A percentile compares a stretch with the other conserved stretches of the same genome.
Conservation (phyloP, 2,797 vertebrate species). For the Alectoris magna region DNA sequence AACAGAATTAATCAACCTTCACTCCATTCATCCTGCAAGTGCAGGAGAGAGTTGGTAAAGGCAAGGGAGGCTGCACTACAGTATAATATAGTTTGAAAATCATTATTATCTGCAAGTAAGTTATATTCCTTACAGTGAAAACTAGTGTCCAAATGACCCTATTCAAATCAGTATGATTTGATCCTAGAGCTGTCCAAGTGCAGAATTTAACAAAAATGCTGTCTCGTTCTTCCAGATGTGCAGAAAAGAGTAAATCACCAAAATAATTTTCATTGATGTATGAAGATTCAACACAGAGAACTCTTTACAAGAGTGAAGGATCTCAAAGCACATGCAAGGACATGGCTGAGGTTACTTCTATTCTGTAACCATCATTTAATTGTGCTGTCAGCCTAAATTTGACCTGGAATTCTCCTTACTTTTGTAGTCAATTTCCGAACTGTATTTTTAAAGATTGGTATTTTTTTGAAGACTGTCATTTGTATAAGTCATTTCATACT, state of each 20-base stretch:
- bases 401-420: not conserved
- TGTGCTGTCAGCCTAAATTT: not conserved
- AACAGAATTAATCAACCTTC: not conserved
- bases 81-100: not conserved
- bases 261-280: accelerated
- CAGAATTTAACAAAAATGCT: not conserved
- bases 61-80: not conserved
- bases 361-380: not conserved
- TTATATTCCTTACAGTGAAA: not conserved
- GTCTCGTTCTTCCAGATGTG: not conserved
- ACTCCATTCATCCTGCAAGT: accelerated
- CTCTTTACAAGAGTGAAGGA: not conserved
- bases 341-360: not conserved
- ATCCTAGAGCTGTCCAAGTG: not conserved
- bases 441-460: not conserved
- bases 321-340: not conserved
- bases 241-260: not conserved
- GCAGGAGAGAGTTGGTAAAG: not conserved
- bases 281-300: not conserved
- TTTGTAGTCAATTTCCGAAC: not conserved
- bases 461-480: not conserved
- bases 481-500: not conserved
- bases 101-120: not conserved
- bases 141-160: not conserved
- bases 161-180: not conserved